Percentiles rank a stretch among this genome's conserved stretches.
phyloP scores from a whole-genome alignment of 2,888 invertebrate genomes.

The Eulithis testata region DNA sequence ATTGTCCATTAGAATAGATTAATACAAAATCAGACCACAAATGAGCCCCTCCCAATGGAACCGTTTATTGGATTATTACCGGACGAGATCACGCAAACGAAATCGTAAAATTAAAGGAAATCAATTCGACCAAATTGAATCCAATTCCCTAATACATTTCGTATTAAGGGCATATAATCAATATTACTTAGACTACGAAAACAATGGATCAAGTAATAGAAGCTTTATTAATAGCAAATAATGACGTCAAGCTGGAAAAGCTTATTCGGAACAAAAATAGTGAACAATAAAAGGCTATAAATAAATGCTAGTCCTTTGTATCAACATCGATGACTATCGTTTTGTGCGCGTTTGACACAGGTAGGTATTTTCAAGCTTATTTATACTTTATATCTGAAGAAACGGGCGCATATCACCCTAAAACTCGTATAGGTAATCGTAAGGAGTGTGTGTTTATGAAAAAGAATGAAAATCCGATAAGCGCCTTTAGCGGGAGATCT shows the following conservation, averaged over 20 bases:
- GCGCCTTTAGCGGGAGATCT: no score
- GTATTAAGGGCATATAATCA: constrained; percentile 45
- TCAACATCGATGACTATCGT: constrained; percentile 73
- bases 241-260: constrained; percentile 60
- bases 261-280: constrained; percentile 3
- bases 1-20: constrained; percentile 68
- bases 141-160: constrained; percentile 68
- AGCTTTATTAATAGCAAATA: constrained; percentile 42
- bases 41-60: constrained; percentile 71
- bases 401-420: not conserved
- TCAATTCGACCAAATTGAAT: constrained; percentile 78
- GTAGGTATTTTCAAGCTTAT: constrained; percentile 42
- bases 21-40: constrained; percentile 65
- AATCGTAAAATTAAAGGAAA: constrained; percentile 82
- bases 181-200: constrained; percentile 36
- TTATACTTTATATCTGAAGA: not conserved
- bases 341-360: constrained; percentile 74
- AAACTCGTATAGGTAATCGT: no score
- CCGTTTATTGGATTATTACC: constrained; percentile 80
- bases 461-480: no score
- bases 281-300: constrained; percentile 56
- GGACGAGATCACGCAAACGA: constrained; percentile 82
- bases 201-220: constrained; percentile 31
- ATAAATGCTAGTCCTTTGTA: constrained; percentile 54
- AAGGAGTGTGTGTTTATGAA: no score